Conservation (phyloP, 92 coral and sea anemone genomes). For the Porites cylindrica region DNA sequence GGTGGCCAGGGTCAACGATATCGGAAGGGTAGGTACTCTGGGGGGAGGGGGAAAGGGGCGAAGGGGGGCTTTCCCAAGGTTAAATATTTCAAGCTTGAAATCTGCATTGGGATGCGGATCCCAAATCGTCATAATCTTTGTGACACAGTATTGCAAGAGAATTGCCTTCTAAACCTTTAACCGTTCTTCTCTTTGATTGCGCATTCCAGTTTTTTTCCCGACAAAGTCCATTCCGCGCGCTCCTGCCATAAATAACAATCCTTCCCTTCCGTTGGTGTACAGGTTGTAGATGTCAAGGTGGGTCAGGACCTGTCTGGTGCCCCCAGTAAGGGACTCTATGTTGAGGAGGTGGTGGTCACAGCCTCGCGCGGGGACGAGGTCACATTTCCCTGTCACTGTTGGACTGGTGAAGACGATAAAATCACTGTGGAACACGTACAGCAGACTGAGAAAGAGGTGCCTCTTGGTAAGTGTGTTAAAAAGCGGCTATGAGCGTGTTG, state of each 20-base stretch:
- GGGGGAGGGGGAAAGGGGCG: too few relatives aligned
- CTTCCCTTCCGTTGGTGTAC: not conserved
- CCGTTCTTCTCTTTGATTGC: too few relatives aligned
- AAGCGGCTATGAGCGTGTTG: not conserved
- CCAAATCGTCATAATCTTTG: too few relatives aligned
- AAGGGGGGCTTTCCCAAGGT: too few relatives aligned
- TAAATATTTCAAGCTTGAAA: too few relatives aligned
- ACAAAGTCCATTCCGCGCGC: too few relatives aligned
- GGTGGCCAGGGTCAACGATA: slow-evolving; percentile 81
- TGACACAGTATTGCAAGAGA: too few relatives aligned
- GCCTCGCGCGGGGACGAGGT: slow-evolving; percentile 79
- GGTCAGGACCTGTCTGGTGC: slow-evolving; percentile 69
- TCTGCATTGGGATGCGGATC: too few relatives aligned
- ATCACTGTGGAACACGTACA: slow-evolving; percentile 26
- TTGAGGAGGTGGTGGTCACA: slow-evolving; percentile 83
- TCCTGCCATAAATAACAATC: too few relatives aligned
- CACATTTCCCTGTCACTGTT: slow-evolving; percentile 71
- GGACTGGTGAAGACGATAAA: slow-evolving; percentile 79
- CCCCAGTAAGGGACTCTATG: slow-evolving; percentile 80
- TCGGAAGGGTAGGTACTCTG: slow-evolving; percentile 74
- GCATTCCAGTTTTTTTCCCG: too few relatives aligned
- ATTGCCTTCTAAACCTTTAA: too few relatives aligned
- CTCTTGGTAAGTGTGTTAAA: slow-evolving; percentile 28
- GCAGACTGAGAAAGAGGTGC: slow-evolving; percentile 31
- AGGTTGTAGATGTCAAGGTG: slow-evolving; percentile 75